Conservation (phyloP, 2,113 vertebrate genomes). For the Nannospalax galili region DNA sequence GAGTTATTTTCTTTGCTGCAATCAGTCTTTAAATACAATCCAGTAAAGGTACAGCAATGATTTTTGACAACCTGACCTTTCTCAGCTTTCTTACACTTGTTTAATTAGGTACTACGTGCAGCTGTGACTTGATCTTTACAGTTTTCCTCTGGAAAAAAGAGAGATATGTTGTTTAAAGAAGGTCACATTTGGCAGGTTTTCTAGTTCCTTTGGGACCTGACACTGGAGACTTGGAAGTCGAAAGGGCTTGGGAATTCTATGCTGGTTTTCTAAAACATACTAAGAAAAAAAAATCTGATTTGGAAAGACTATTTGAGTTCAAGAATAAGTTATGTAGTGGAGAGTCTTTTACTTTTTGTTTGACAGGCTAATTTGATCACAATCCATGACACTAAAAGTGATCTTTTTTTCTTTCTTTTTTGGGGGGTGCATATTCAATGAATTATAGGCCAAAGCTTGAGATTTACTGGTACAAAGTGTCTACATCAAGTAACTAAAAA, state of each 20-base stretch:
- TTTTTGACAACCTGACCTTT: conserved; percentile 91
- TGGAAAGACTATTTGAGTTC: conserved; percentile 66
- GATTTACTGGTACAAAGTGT: not conserved
- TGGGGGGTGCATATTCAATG: not conserved
- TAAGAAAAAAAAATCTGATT: conserved; percentile 70
- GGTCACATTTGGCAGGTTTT: conserved; percentile 87
- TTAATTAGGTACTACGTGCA: conserved; percentile 89
- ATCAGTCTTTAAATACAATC: conserved; percentile 89
- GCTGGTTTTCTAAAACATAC: conserved; percentile 76
- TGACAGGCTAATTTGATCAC: conserved; percentile 22
- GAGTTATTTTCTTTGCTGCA: conserved; percentile 87
- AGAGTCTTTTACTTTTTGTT: conserved; percentile 69
- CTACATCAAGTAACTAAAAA: not conserved
- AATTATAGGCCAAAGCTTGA: not conserved
- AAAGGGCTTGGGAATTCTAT: conserved; percentile 63
- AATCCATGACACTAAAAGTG: not conserved
- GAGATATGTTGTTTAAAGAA: conserved; percentile 85
- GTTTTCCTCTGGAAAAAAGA: conserved; percentile 81
- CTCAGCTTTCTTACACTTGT: conserved; percentile 88
- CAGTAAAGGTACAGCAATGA: conserved; percentile 88
- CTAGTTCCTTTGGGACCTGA: conserved; percentile 79
- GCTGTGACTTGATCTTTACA: conserved; percentile 86
- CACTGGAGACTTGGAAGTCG: conserved; percentile 66
- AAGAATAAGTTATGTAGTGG: conserved; percentile 61
- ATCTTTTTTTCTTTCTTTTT: not conserved